phyloP scores from a whole-genome alignment of 2,888 invertebrate species.

The Bombylius discolor region DNA sequence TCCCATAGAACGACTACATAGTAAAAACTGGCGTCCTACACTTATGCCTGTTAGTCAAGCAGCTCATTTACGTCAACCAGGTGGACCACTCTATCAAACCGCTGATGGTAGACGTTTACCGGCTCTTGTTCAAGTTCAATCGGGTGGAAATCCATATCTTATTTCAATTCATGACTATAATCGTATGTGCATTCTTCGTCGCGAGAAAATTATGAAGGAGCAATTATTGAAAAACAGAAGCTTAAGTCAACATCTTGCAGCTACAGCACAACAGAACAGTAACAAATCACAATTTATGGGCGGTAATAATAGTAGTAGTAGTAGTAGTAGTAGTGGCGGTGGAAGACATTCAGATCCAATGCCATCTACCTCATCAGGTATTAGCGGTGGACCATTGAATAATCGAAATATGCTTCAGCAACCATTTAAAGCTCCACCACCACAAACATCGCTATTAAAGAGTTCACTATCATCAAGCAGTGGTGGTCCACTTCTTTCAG shows the following conservation, averaged over 20 bases:
- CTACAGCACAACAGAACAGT: conserved; percentile 6
- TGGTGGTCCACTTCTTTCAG: too few relatives aligned
- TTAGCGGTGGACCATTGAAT: neutral
- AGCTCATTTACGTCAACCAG: conserved; percentile 24
- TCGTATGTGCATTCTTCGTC: conserved; percentile 60
- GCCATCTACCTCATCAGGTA: neutral
- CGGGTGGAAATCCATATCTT: conserved; percentile 66
- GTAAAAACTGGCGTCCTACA: conserved; percentile 59
- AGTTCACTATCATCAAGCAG: neutral
- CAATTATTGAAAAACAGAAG: conserved; percentile 35
- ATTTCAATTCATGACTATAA: conserved; percentile 68
- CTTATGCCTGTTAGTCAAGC: conserved; percentile 50
- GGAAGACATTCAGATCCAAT: neutral
- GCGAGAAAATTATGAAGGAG: conserved; percentile 50
- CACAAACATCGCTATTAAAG: neutral
- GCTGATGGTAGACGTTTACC: conserved; percentile 47
- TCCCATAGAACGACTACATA: conserved; percentile 34
- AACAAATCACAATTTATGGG: conserved; percentile 6
- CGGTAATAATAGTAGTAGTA: conserved; percentile 8
- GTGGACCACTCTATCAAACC: conserved; percentile 40
- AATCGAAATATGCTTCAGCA: neutral
- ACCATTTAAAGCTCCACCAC: neutral
- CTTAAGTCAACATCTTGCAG: conserved; percentile 3
- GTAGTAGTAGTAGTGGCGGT: conserved; percentile 11
- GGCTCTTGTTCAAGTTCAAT: conserved; percentile 58